Evolutionary conservation across 2,797 vertebrate genomes (phyloP), one percentile per base, ranked within the genome.

Genomic region (Aeoliscus strigatus): DNA sequence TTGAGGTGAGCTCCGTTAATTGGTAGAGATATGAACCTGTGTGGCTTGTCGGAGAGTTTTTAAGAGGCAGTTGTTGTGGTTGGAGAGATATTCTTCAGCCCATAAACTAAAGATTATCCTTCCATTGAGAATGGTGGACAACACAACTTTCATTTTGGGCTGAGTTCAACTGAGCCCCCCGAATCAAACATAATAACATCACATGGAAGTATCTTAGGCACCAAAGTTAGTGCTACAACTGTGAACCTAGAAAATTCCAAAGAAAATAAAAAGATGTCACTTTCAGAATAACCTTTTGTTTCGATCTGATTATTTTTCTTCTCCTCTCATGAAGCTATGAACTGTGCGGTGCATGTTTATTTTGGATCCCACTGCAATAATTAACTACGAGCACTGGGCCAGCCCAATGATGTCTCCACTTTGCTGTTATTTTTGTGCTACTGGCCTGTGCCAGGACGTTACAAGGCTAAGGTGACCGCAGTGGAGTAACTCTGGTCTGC

Each of bases 371-470:
- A 31, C 57, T 49, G 55, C 73, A 80, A 81, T 87, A 75, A 80
- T 79, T 76, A 65, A 52, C 40, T 60, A 49, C 55, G 74, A 67
- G 45, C 55, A 42, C 72, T 43, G 72, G 67, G 31, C 53, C 60
- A 63, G 72, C 51, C 69, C 71, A 60, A 59, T 78, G 77, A 82
- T 75, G 73, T 71, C 75, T 83, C 82, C 73, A 79, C 65, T 65
- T 59, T 79, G 75, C 75, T 82, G 84, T 82, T 87, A 87, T 88
- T 88, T 86, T 60, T 73, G 81, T 72, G 64, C 61, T 43, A 35
- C 37, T 43, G 53, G 59, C 38, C 66, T 32, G 43, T 75, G 69
- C 80, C 80, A 79, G 69, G 75, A 43, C 17, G 28, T 59, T 58
- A 76, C 75, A 73, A 71, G 80, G 54, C 71, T 48, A 24, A 8